These are phyloP conservation scores for Aurelia aurita DNA, from an alignment of 30 jellyfish, hydroid and myxozoan species.

Conservation along the genomic window DNA sequence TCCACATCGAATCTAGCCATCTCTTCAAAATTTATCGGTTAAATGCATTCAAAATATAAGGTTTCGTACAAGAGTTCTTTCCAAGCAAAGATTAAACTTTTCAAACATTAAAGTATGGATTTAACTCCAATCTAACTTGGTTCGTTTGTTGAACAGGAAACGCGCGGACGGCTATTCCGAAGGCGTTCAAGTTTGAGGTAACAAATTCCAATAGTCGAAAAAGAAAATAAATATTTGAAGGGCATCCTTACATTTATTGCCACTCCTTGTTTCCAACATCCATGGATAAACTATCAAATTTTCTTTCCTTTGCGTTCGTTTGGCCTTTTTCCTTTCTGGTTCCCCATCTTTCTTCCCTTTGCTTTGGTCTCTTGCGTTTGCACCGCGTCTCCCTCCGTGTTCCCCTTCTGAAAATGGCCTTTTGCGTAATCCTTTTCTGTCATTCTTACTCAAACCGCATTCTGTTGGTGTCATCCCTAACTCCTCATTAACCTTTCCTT, in stretches of 20 bases:
- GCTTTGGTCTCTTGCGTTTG: background rate
- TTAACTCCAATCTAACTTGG: too few relatives aligned
- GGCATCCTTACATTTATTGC: constrained; percentile 10
- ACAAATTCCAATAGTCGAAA: background rate
- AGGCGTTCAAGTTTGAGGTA: background rate
- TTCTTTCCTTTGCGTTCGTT: background rate
- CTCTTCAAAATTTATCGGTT: too few relatives aligned
- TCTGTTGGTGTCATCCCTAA: constrained; percentile 5
- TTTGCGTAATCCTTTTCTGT: constrained; percentile 40
- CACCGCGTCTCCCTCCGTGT: background rate
- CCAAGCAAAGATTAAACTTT: too few relatives aligned
- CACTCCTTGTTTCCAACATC: constrained; percentile 48
- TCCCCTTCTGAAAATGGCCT: constrained; percentile 8
- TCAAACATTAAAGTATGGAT: too few relatives aligned
- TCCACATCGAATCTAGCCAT: too few relatives aligned
- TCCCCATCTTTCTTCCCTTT: background rate
- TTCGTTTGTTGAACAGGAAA: too few relatives aligned
- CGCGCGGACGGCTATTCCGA: too few relatives aligned
- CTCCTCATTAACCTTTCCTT: constrained; percentile 57
- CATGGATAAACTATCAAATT: constrained; percentile 48
- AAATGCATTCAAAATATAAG: too few relatives aligned
- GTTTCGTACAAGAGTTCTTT: too few relatives aligned
- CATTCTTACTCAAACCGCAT: constrained; percentile 50
- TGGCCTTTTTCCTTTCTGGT: background rate
- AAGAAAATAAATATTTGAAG: background rate